Evolutionary conservation across 2,888 invertebrate species (phyloP).

Genomic region (Nomada hirtipes): DNA sequence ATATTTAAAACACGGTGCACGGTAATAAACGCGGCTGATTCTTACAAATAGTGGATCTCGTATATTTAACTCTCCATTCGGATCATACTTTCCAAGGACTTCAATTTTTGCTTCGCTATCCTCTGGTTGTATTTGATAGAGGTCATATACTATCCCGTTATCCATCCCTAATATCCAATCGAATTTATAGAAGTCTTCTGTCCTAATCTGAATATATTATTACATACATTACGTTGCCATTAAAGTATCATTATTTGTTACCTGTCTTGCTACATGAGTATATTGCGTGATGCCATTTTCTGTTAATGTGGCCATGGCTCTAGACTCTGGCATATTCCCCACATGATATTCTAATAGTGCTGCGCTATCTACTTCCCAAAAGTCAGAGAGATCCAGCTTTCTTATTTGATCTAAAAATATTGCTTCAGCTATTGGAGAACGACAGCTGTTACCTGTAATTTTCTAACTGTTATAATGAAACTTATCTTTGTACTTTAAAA

Average conservation of each 20-base stretch:
- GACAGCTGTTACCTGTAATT: constrained; percentile 84
- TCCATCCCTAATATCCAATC: constrained; percentile 99
- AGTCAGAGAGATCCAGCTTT: constrained; percentile 86
- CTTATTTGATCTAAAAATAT: constrained; percentile 92
- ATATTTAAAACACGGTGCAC: constrained; percentile 27
- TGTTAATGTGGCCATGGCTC: constrained; percentile 90
- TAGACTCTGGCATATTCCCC: constrained; percentile 91
- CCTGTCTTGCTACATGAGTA: constrained; percentile 91
- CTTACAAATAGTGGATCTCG: constrained; percentile 97
- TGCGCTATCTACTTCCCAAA: constrained; percentile 95
- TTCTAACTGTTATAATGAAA: constrained; percentile 1
- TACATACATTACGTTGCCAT: constrained; percentile 12
- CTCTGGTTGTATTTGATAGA: constrained; percentile 88
- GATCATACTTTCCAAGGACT: constrained; percentile 94
- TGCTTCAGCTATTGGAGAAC: constrained; percentile 97
- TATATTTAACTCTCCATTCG: constrained; percentile 91
- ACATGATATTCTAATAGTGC: constrained; percentile 94
- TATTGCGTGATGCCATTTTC: constrained; percentile 89
- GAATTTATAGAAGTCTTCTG: constrained; percentile 91
- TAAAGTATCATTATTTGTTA: constrained; percentile 77
- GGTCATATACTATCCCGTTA: constrained; percentile 91
- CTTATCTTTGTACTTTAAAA: constrained; percentile 19
- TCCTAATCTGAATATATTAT: constrained; percentile 86
- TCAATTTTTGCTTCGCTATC: constrained; percentile 90
- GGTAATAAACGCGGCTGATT: constrained; percentile 47